Evolutionary conservation across 2,888 invertebrate genomes (phyloP), one percentile per base, ranked within the genome.

Genomic region (Phyllotreta cruciferae): DNA sequence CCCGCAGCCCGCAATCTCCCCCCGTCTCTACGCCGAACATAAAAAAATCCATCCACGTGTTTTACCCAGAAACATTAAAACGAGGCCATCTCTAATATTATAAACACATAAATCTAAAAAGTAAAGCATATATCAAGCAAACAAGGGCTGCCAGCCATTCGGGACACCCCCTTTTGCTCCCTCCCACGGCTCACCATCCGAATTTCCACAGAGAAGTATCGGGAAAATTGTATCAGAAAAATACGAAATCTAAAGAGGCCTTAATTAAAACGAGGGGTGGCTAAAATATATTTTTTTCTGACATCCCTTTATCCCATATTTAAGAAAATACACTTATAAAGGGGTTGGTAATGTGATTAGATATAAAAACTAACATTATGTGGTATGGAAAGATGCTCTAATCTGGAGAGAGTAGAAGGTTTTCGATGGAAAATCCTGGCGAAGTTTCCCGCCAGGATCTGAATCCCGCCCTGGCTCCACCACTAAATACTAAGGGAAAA

Each of bases 61-160:
- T 67, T 67, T 69, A 67, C 69, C 69, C 69, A 67, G 69, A 67
- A 69, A 67, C 66, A 69, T 69, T 69, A 67, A 69, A 69, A 66
- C 73, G 68, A 68, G 73, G 71, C 73, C 73, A 72, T 70, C 70
- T 79, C 73, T 73, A 73, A 75, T 75, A 77, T 77, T 75, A 75
- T 75, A 75, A 77, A 76, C 75, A 73, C 76, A 75, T 77, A 77
- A 77, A 77, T 77, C 73, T 75, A 74, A 75, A 77, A 77, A 77
- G 74, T 76, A 73, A 73, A 73, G 75, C 76, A 76, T 75, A 77
- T 73, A 75, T 77, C 76, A 74, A 70, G 70, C 69, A 71, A 77
- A 77, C 75, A 75, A 74, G 75, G 71, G 71, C 72, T 66, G 71
- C 69, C 66, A 70, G 70, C 62, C 64, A 68, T 67, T 63, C 42